Base-by-base conservation (phyloP, 2,888 invertebrate species). In the Cryptocephalus moraei region DNA sequence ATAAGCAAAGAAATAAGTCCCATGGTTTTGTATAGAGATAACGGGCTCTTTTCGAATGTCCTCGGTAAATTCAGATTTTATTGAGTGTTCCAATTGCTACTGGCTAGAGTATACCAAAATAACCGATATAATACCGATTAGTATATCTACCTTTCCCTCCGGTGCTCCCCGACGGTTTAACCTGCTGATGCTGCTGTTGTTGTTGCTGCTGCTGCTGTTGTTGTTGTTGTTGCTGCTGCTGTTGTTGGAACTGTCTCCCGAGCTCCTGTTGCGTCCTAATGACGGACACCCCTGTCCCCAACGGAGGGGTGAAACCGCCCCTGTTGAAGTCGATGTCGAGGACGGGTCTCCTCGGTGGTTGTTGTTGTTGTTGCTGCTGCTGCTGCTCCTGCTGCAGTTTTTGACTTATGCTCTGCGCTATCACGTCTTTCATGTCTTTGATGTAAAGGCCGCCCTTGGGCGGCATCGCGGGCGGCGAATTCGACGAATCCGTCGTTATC, bases 361-460 rank as follows among this genome's bases (percentile, higher is more conserved):
- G 76, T 58, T 84, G 83, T 57, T 76, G 75, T 58, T 84, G 83
- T 69, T 84, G 83, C 70, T 86, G 91, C 65, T 91, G 87, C 57
- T 76, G 75, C 59, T 84, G 83, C 69, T 22, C 71, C 57, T 76
- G 75, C 59, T 84, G 83, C 69, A 84, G 83, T 70, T 86, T 91
- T 65, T 91, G 87, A 69, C 87, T 89, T 65, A 93, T 91, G 70
- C 87, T 91, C 68, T 89, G 91, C 54, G 90, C 90, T 66, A 94
- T 92, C 57, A 91, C 90, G 67, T 93, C 92, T 63, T 88, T 92
- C 58, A 92, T 90, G 68, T 92, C 91, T 63, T 87, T 87, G 59
- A 92, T 78, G 44, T 76, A 85, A 75, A 77, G 77, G 34, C 49
- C 46, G 76, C 71, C 65, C 72, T 75, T 63, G 68, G 71, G 78